Percentiles rank a stretch among this genome's conserved stretches.
Conservation (phyloP, 2,113 vertebrate species). For the Saiga tatarica region DNA sequence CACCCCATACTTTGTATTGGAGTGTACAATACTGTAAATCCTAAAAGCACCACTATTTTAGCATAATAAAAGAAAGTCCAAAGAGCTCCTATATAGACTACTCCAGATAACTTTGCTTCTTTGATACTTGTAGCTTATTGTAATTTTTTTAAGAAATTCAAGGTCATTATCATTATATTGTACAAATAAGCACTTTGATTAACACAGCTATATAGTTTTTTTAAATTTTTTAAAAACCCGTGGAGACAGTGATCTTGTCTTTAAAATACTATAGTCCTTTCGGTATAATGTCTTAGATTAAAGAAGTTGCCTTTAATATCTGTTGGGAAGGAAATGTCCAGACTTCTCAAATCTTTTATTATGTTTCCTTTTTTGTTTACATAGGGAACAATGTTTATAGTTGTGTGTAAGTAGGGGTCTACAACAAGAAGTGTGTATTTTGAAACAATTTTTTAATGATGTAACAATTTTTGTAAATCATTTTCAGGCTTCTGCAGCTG, state of each 20-base stretch:
- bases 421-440: constrained; percentile 93
- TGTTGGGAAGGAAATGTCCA: constrained; percentile 89
- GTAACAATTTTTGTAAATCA: constrained; percentile 91
- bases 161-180: constrained; percentile 89
- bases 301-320: constrained; percentile 92
- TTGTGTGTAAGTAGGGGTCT: constrained; percentile 92
- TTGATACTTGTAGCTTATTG: constrained; percentile 90
- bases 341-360: constrained; percentile 87
- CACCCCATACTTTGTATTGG: constrained; percentile 87
- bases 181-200: constrained; percentile 89
- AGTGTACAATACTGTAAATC: constrained; percentile 91
- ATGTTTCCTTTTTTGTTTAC: constrained; percentile 90
- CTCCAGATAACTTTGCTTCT: constrained; percentile 92
- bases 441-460: constrained; percentile 90
- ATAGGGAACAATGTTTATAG: constrained; percentile 91
- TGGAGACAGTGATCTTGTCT: constrained; percentile 91
- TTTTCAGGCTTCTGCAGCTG: constrained; percentile 89
- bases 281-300: constrained; percentile 89
- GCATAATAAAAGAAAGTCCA: constrained; percentile 94
- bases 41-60: constrained; percentile 95
- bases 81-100: constrained; percentile 94
- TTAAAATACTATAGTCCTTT: constrained; percentile 86
- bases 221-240: constrained; percentile 91
- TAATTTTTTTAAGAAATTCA: constrained; percentile 88
- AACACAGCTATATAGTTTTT: constrained; percentile 90